A percentile compares a stretch with the other conserved stretches of the same genome.
These are phyloP conservation scores for Drosophila lutescens DNA, from an alignment of 2,888 invertebrate genomes.

Conservation along the genomic window DNA sequence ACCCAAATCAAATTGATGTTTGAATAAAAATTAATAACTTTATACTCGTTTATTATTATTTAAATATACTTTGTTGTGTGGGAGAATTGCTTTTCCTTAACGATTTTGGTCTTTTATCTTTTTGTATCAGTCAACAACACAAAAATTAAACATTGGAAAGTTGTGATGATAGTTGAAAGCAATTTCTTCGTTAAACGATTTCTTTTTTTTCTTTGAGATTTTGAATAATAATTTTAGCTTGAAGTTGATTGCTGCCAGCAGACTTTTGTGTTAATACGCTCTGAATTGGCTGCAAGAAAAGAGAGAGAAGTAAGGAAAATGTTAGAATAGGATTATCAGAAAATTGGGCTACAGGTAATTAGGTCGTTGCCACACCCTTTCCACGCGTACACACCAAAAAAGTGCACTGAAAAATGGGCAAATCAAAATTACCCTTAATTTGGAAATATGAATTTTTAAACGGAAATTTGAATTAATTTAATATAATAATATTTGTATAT, in stretches of 20 bases:
- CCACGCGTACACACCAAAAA: conserved; percentile 12
- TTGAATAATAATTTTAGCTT: conserved; percentile 23
- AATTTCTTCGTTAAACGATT: conserved; percentile 5
- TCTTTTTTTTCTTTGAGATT: conserved; percentile 3
- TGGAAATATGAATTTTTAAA: background rate
- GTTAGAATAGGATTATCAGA: background rate
- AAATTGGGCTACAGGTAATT: conserved; percentile 9
- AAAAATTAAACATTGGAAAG: conserved; percentile 27
- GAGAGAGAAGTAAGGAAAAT: background rate
- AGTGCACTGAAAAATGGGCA: background rate
- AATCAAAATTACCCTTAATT: background rate
- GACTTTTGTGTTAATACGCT: conserved; percentile 52
- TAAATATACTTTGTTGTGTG: conserved; percentile 16
- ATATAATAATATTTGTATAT: too few relatives aligned
- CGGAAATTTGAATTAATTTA: too few relatives aligned
- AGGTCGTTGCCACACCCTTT: conserved; percentile 44
- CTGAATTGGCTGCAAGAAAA: conserved; percentile 53
- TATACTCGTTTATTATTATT: conserved; percentile 10
- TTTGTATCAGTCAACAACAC: conserved; percentile 29
- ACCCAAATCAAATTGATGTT: conserved; percentile 47
- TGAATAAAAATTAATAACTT: conserved; percentile 36
- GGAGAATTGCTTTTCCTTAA: conserved; percentile 51
- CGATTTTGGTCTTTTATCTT: conserved; percentile 17
- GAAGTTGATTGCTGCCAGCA: conserved; percentile 60
- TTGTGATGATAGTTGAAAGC: conserved; percentile 25